These are phyloP conservation scores for Embidobia sp. DNA, from an alignment of 2,888 invertebrate species.

Conservation along the genomic window DNA sequence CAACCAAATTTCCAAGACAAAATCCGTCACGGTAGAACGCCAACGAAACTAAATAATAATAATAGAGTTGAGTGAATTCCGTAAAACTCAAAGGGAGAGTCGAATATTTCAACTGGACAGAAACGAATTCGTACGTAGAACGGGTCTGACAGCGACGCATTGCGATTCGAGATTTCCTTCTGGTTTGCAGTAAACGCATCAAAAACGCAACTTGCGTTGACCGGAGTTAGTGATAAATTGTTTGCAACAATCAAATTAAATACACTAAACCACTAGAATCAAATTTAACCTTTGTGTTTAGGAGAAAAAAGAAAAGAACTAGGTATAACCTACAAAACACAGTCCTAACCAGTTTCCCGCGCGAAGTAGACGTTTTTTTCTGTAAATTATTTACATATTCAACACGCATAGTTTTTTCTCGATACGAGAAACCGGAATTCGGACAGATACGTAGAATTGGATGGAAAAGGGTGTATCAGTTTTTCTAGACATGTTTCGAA, in stretches of 20 bases:
- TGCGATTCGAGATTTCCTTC: constrained; percentile 8
- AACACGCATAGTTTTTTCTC: no score
- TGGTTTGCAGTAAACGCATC: neutral
- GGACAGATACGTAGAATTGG: neutral
- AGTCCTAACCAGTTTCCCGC: no score
- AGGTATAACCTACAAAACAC: no score
- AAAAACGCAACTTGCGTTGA: constrained; percentile 3
- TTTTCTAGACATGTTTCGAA: constrained; percentile 11
- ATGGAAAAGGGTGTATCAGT: neutral
- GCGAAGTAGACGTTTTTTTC: no score
- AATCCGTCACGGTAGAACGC: no score
- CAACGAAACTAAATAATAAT: no score
- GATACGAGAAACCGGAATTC: neutral
- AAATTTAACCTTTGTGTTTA: no score
- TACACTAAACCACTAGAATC: no score
- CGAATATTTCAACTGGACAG: constrained; percentile 17
- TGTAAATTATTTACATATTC: no score
- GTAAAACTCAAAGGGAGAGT: constrained; percentile 11
- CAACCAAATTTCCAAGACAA: no score
- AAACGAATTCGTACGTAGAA: constrained; percentile 22
- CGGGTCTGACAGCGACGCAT: constrained; percentile 27
- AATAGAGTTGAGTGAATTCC: neutral
- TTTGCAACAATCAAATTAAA: no score
- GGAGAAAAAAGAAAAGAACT: no score
- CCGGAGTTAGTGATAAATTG: neutral